Evolutionary conservation across 2,888 invertebrate genomes (phyloP).

Genomic region (Cephus rjabovi): DNA sequence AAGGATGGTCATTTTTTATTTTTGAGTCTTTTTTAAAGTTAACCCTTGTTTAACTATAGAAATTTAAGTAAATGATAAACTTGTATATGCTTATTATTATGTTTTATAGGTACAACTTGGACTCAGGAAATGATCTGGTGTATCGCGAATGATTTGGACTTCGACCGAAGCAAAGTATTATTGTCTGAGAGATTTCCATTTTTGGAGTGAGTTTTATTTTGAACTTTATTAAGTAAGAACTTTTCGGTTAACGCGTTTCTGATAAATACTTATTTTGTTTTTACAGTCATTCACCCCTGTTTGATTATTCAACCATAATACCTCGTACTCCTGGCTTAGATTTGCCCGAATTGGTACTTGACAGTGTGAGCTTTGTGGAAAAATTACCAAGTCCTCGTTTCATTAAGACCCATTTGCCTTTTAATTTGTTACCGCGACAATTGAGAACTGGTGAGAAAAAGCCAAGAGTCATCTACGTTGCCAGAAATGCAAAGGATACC

Average conservation of each 20-base stretch:
- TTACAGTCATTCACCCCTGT: constrained; percentile 51
- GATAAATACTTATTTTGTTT: not conserved
- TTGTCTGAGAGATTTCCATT: constrained; percentile 77
- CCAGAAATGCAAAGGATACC: constrained; percentile 79
- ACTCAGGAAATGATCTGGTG: constrained; percentile 82
- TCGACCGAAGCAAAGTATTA: constrained; percentile 69
- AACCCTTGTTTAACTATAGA: not conserved
- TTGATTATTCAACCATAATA: constrained; percentile 62
- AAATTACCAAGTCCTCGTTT: constrained; percentile 69
- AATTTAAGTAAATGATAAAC: constrained; percentile 5
- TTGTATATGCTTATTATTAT: constrained; percentile 7
- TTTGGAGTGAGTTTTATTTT: constrained; percentile 53
- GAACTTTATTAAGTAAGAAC: not conserved
- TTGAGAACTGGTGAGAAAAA: constrained; percentile 61
- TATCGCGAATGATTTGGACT: constrained; percentile 74
- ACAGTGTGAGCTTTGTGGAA: constrained; percentile 58
- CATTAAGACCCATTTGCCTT: constrained; percentile 76
- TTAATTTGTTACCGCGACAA: constrained; percentile 71
- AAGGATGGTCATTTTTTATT: constrained; percentile 30
- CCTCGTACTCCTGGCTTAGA: constrained; percentile 43
- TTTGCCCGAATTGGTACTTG: constrained; percentile 39
- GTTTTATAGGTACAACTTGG: constrained; percentile 78
- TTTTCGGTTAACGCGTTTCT: not conserved
- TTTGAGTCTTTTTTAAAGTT: not conserved
- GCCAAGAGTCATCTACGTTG: constrained; percentile 76